Percentiles rank a stretch among this genome's conserved stretches.
Evolutionary conservation across 2,113 vertebrate species (phyloP).

Genomic region (Ageneiosus marmoratus): DNA sequence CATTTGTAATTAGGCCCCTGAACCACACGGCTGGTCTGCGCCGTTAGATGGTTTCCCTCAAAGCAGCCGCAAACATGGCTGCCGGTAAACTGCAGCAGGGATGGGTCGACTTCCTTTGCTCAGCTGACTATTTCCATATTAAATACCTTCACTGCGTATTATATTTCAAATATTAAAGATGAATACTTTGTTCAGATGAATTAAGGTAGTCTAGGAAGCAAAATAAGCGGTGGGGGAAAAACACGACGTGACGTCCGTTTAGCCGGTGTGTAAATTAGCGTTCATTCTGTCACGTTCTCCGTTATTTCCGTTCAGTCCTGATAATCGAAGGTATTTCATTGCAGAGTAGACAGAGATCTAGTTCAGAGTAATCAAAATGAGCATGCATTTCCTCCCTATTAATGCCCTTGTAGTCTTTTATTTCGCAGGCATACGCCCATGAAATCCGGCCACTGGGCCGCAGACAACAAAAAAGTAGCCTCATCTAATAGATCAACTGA

Average conservation of each 20-base stretch:
- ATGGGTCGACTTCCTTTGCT: conserved; percentile 37
- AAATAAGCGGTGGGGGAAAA: not conserved
- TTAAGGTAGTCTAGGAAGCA: not conserved
- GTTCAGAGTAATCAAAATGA: not conserved
- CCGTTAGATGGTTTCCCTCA: conserved; percentile 33
- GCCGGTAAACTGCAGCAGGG: conserved; percentile 55
- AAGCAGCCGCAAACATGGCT: conserved; percentile 53
- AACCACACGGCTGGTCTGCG: not conserved
- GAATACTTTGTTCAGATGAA: not conserved
- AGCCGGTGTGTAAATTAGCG: not conserved
- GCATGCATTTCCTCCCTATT: too few relatives aligned
- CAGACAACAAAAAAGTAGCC: conserved; percentile 51
- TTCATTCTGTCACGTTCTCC: not conserved
- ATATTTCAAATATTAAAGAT: not conserved
- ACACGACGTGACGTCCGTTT: not conserved
- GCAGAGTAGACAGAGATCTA: too few relatives aligned
- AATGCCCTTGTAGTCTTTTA: conserved; percentile 58
- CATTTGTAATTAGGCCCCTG: not conserved
- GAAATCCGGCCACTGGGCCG: conserved; percentile 67
- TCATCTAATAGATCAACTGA: not conserved
- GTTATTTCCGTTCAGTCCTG: not conserved
- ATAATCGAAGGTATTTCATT: not conserved
- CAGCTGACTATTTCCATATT: conserved; percentile 20
- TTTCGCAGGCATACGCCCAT: conserved; percentile 75
- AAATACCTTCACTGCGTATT: not conserved